phyloP scores from a whole-genome alignment of 2,113 vertebrate genomes.

The Melospiza georgiana region DNA sequence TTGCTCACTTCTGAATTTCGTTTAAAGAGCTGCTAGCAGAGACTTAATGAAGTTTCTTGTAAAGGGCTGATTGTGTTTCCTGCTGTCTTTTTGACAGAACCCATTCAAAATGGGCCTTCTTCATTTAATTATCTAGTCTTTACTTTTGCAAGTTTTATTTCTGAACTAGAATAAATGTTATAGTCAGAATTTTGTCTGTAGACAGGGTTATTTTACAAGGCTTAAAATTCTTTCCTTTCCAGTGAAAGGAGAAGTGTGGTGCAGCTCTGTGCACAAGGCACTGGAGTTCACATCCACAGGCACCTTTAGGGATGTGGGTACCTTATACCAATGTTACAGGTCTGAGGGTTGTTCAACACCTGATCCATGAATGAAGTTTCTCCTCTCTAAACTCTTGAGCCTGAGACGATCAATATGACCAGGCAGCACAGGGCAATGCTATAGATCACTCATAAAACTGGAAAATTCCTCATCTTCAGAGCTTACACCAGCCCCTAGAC shows the following conservation, averaged over 20 bases:
- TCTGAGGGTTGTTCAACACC: fast-evolving
- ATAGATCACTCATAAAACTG: background rate
- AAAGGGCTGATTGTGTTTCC: constrained; percentile 31
- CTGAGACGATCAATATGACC: background rate
- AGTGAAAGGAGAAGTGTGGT: background rate
- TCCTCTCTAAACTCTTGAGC: background rate
- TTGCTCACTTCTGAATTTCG: constrained; percentile 21
- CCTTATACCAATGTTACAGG: background rate
- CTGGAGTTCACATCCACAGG: background rate
- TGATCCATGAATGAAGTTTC: background rate
- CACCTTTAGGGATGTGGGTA: no score
- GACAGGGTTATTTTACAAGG: background rate
- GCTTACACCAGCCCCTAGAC: background rate
- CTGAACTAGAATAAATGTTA: background rate
- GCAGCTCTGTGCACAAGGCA: background rate
- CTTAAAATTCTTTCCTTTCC: background rate
- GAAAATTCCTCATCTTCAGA: background rate
- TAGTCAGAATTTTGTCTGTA: background rate
- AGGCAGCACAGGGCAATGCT: background rate
- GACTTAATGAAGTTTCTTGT: constrained; percentile 45
- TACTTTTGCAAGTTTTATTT: constrained; percentile 30
- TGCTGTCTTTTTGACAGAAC: constrained; percentile 47
- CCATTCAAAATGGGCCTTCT: constrained; percentile 29
- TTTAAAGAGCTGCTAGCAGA: constrained; percentile 28
- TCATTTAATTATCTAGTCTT: constrained; percentile 54